Base-by-base conservation (phyloP, 1,140 invertebrate species). In the Babylonia areolata region DNA sequence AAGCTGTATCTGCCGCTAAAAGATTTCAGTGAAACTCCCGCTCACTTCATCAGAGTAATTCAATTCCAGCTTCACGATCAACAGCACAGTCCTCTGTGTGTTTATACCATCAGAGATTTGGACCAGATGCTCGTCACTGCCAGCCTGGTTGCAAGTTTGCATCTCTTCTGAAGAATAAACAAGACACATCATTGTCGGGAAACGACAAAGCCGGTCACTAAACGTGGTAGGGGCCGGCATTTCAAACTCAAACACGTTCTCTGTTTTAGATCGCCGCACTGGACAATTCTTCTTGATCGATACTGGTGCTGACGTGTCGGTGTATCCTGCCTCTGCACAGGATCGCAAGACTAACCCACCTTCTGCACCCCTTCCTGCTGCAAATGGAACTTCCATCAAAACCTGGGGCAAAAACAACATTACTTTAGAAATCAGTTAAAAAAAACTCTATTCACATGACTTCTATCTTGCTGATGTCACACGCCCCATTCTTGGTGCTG, bases 381-480 rank as follows among this genome's bases (percentile, higher is more conserved):
- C 79, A n/a, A 17, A 46, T 46, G 79, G 79, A 42, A 81, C 35
- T 81, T 81, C 46, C 2, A 42, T 46, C 79, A 54, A 33, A 28
- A 81, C 46, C 40, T 81, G 79, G 40, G 40, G 40, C 40, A 46
- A 46, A 46, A 9, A 39, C 11, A 46, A 46, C 3, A 81, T 54
- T 9, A 81, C 79, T 33, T 42, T 81, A 17, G 79, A 46, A 28
- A 42, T 54, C 28, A 39, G 40, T 15, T 17, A 17, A 12, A 54
- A 46, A 20, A 11, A 81, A 40, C n/a, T 46, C n/a, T 81, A 75
- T 28, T 12, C 73, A 2, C 73, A 75, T 39, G 73, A 75, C 3
- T 35, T 33, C 73, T 75, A 35, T 39, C 73, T 75, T n/a, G 79
- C 79, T 46, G 46, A 81, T 81, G 79, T 81, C 40, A 81, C 39